Percentiles rank a stretch among this genome's conserved stretches.
Evolutionary conservation across 2,888 invertebrate genomes (phyloP).

Genomic region (Caradrina kadenii): DNA sequence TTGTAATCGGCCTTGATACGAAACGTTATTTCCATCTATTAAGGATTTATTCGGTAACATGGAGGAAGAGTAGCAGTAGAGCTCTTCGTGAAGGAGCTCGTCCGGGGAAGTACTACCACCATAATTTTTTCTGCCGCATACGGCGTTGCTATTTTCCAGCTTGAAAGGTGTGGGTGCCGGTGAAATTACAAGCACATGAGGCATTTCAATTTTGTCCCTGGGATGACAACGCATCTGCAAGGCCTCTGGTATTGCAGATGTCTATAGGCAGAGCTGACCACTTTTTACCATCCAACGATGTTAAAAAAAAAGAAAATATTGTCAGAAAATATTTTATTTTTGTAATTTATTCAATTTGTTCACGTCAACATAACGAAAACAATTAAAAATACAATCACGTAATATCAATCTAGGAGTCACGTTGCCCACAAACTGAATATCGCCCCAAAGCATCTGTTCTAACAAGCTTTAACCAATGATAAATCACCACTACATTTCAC

Average conservation of each 20-base stretch:
- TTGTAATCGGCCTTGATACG: constrained; percentile 31
- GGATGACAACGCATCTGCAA: no score
- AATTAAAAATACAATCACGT: background rate
- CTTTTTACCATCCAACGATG: no score
- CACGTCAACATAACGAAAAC: background rate
- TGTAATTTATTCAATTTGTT: background rate
- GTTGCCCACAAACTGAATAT: background rate
- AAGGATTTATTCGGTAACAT: constrained; percentile 8
- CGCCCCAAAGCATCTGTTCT: constrained; percentile 34
- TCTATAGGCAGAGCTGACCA: no score
- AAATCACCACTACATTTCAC: constrained; percentile 46
- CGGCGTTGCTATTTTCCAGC: no score
- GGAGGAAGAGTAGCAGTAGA: background rate
- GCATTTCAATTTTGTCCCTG: no score
- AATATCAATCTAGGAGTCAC: background rate
- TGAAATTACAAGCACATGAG: no score
- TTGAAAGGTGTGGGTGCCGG: no score
- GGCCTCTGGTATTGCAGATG: no score
- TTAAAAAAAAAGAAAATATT: no score
- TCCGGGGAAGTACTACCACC: no score
- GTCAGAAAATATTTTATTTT: background rate
- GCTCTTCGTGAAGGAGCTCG: no score
- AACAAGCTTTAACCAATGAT: constrained; percentile 35
- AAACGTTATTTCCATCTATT: constrained; percentile 21
- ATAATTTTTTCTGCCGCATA: no score